Percentiles rank a stretch among this genome's conserved stretches.
These are phyloP conservation scores for Cryptus armator DNA, from an alignment of 2,888 invertebrate species.

Conservation along the genomic window DNA sequence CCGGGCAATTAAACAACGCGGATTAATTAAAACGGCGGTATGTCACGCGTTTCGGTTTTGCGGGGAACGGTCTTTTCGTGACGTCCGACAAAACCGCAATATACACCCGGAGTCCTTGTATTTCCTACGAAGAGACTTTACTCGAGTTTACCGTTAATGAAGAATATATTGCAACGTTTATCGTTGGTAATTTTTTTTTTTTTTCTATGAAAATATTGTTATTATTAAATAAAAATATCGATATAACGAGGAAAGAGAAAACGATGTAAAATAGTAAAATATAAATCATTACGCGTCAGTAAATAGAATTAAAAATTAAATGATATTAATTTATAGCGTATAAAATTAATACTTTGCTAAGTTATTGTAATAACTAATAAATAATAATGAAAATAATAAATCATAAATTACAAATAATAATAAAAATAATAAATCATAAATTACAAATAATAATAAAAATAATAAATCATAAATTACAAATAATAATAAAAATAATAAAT, in stretches of 20 bases:
- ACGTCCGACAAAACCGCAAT: slow-evolving; percentile 36
- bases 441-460: too few relatives aligned
- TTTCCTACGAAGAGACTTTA: not conserved
- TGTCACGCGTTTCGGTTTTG: slow-evolving; percentile 52
- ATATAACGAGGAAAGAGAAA: not conserved
- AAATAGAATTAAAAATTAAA: not conserved
- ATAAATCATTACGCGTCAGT: not conserved
- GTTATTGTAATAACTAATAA: too few relatives aligned
- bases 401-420: not conserved
- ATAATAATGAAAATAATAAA: not conserved
- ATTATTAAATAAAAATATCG: not conserved
- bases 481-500: not conserved
- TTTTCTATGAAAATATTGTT: not conserved
- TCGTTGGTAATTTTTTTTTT: not conserved
- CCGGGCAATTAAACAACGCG: slow-evolving; percentile 50
- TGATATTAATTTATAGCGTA: too few relatives aligned
- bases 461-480: not conserved
- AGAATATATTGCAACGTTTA: not conserved
- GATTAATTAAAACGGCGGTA: slow-evolving; percentile 60
- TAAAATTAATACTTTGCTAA: too few relatives aligned
- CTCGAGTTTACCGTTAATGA: not conserved
- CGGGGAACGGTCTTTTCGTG: slow-evolving; percentile 51
- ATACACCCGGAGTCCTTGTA: not conserved
- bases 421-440: not conserved
- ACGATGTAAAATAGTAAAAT: not conserved